Evolutionary conservation across 2,797 vertebrate species (phyloP), one percentile per base, ranked within the genome.

Genomic region (Xiphorhynchus erythropygius): DNA sequence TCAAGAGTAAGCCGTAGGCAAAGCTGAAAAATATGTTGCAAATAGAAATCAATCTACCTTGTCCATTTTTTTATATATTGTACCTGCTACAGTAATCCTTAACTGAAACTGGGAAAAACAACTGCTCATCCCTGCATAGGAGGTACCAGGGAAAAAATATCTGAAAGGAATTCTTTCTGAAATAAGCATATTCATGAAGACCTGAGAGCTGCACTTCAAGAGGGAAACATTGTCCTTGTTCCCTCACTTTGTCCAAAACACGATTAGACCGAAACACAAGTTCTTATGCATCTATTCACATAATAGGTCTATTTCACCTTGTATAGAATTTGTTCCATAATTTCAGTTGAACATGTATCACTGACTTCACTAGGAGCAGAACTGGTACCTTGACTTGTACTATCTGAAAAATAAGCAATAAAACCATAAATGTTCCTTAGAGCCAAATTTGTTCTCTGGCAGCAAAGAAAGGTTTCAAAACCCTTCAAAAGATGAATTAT

Each of bases 381-480:
- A 76, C 0, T 65, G 7, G 18, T 69, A 86, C 22, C 18, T 42
- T 91, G 52, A 64, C 55, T 89, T 1, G 2, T 56, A 39, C 32
- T 74, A 50, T 13, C 52, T 73, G 75, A 93, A 80, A 46, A 93
- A 62, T 67, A 89, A 91, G 9, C 52, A 74, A 21, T 62, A 77
- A 92, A 92, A 27, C 8, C 9, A 0, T 55, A 55, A 59, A n/a
- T 49, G 37, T 39, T 89, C n/a, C 56, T 84, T 87, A 64, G 44
- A 77, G 27, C 13, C 46, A 46, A 25, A 21, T 71, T 41, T 81
- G 32, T 64, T 91, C 57, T 91, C 65, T 64, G 59, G 19, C 57
- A 92, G 22, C 63, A 89, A 42, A 89, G 46, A 49, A 92, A 85
- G 13, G 16, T 80, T 95, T 87, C n/a, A 53, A 76, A 94, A 57